Evolutionary conservation across 1,140 invertebrate species (phyloP), one percentile per base, ranked within the genome.

Genomic region (Eubasilissa regina): DNA sequence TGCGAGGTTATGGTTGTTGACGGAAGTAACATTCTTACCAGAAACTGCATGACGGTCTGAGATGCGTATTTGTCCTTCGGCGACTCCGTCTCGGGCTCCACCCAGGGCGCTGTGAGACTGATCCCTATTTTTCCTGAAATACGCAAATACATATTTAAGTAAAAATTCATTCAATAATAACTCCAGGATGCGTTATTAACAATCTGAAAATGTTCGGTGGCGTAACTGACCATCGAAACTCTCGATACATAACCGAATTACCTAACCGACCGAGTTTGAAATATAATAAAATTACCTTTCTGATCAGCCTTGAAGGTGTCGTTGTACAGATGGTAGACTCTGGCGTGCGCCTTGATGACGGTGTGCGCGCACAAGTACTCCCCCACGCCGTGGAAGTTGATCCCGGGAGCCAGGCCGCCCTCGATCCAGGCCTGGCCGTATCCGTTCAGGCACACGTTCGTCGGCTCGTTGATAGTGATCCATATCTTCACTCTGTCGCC

Each of bases 391-490:
- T 85, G 85, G 47, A 86, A 78, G 19, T 85, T 84, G 3, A 84
- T 86, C 3, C 89, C 88, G 0, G 88, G 87, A 47, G 85, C 83
- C 56, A 84, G 84, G 3, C 78, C 72, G 6, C 75, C 83, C 47
- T 75, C 77, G 0, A 87, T 85, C 35, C 89, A 89, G 44, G 85
- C 84, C 0, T 89, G 88, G 0, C 88, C 88, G 70, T 90, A 90
- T 21, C 83, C 84, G 15, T 75, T 56, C 10, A 85, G 83, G 68
- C 88, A 88, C 83, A 89, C 87, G 3, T 86, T 84, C 0, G 86
- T 83, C 0, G 90, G 89, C 83, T 91, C 90, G 84, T 91, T 91
- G 80, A 92, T 88, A 0, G 90, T 90, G 3, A 90, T 82, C 89
- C 89, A 91, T n/a, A 80, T 64, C 43, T 84, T 84, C 0, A 85